Evolutionary conservation across 2,113 vertebrate species (phyloP).

Genomic region (Pteronura brasiliensis): DNA sequence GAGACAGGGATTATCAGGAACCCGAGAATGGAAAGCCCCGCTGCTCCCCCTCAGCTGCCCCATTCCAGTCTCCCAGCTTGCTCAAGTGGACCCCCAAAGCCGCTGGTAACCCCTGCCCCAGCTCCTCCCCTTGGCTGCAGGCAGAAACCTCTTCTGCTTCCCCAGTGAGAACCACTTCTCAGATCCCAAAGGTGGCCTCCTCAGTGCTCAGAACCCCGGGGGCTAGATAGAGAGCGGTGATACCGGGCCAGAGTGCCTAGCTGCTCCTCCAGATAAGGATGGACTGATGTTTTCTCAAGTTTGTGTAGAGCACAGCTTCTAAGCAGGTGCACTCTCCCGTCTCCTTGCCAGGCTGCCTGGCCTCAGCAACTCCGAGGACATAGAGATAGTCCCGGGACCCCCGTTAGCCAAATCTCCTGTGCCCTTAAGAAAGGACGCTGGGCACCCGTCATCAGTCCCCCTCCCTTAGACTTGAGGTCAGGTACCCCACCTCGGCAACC

Average conservation of each 20-base stretch:
- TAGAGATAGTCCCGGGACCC: neutral
- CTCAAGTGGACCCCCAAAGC: neutral
- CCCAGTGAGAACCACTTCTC: neutral
- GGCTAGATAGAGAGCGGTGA: neutral
- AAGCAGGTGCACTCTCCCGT: neutral
- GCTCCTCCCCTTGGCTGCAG: neutral
- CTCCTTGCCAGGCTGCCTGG: neutral
- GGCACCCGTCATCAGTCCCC: neutral
- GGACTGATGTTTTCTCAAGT: neutral
- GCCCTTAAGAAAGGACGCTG: neutral
- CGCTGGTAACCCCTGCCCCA: neutral
- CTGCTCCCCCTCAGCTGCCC: neutral
- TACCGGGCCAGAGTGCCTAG: neutral
- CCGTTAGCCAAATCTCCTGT: neutral
- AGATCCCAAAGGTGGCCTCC: accelerated
- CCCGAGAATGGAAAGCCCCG: neutral
- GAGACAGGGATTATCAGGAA: neutral
- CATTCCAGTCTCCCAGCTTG: neutral
- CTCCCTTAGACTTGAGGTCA: neutral
- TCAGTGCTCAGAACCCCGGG: neutral
- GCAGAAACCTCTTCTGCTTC: neutral
- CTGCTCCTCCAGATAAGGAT: neutral
- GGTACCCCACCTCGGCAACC: neutral
- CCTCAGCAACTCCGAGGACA: neutral
- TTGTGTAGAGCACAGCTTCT: neutral